These are phyloP conservation scores for Nibea coibor DNA, from an alignment of 2,113 vertebrate genomes.

Conservation along the genomic window DNA sequence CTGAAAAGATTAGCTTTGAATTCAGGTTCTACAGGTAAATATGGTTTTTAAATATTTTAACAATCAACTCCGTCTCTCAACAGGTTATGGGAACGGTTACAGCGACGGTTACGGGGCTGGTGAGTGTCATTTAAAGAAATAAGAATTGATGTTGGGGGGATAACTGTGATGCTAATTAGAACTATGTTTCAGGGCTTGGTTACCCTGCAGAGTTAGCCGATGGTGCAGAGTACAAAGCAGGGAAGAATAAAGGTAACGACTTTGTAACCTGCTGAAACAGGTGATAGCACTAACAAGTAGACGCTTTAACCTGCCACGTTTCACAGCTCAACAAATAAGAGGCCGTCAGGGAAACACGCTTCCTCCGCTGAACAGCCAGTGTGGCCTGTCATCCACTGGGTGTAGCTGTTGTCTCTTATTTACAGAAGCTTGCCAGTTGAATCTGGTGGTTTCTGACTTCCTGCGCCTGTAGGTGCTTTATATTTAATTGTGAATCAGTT, in stretches of 20 bases:
- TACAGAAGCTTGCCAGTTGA: slow-evolving; percentile 41
- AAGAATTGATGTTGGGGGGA: not conserved
- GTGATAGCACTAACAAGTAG: slow-evolving; percentile 61
- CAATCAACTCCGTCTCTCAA: not conserved
- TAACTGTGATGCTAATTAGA: slow-evolving; percentile 64
- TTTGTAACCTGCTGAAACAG: slow-evolving; percentile 30
- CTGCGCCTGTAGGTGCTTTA: slow-evolving; percentile 56
- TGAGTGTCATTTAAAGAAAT: slow-evolving; percentile 56
- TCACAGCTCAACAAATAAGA: slow-evolving; percentile 25
- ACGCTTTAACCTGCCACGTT: slow-evolving; percentile 35
- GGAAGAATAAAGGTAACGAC: slow-evolving; percentile 75
- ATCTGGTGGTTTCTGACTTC: slow-evolving; percentile 42
- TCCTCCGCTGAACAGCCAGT: slow-evolving; percentile 21
- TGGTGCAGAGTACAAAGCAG: slow-evolving; percentile 72
- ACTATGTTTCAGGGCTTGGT: slow-evolving; percentile 77
- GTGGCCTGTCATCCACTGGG: slow-evolving; percentile 51
- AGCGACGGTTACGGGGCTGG: slow-evolving; percentile 77
- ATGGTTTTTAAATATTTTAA: not conserved
- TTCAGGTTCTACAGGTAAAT: not conserved
- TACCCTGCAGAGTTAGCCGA: slow-evolving; percentile 78
- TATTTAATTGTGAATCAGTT: not conserved
- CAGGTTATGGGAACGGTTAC: slow-evolving; percentile 82
- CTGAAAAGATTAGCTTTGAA: not conserved
- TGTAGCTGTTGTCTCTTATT: slow-evolving; percentile 64
- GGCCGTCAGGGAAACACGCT: not conserved